These are phyloP conservation scores for Poicephalus gulielmi DNA, from an alignment of 2,113 vertebrate species.

Conservation along the genomic window DNA sequence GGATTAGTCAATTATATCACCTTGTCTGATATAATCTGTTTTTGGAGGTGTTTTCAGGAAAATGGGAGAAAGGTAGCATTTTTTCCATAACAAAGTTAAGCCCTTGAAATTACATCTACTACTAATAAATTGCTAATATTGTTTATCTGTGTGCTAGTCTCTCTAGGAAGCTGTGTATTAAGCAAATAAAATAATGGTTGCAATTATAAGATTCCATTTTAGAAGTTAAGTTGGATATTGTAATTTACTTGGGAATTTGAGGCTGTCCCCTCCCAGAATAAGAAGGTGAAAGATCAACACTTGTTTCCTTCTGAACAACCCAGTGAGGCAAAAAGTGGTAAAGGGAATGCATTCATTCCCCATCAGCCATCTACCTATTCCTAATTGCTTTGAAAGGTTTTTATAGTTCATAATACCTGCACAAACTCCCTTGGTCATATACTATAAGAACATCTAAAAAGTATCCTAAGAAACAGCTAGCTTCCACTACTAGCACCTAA, in stretches of 20 bases:
- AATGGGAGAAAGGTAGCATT: neutral
- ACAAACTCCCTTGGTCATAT: neutral
- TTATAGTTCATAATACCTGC: neutral
- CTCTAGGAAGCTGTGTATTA: neutral
- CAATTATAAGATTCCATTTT: neutral
- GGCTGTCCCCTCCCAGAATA: neutral
- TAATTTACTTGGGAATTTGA: neutral
- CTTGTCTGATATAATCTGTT: neutral
- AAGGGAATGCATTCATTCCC: neutral
- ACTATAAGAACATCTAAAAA: neutral
- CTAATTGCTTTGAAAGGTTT: neutral
- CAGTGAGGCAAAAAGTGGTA: neutral
- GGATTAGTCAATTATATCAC: neutral
- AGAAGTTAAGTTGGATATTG: neutral
- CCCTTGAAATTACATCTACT: neutral
- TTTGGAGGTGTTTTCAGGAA: neutral
- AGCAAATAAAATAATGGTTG: neutral
- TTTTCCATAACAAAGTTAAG: neutral
- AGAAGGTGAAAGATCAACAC: neutral
- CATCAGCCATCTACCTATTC: neutral
- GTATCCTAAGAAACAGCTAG: neutral
- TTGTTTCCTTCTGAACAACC: neutral
- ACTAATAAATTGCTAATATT: neutral
- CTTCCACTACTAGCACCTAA: neutral
- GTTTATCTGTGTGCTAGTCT: neutral